phyloP scores from a whole-genome alignment of 2,113 vertebrate species.

The Eulemur macaco region DNA sequence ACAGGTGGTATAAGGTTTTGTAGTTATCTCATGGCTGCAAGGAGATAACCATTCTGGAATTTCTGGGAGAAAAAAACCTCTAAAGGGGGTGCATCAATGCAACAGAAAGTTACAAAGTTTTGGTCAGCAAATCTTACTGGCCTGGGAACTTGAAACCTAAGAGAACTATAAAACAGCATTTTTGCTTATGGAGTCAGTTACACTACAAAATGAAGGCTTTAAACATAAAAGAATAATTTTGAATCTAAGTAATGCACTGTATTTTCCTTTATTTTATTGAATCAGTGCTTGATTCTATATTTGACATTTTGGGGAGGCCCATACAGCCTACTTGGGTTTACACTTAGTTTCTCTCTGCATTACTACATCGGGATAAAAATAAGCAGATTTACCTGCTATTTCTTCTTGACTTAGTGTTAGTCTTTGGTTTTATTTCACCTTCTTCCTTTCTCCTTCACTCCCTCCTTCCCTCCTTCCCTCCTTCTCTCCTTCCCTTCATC shows the following conservation, averaged over 20 bases:
- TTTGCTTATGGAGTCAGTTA: too few species aligned
- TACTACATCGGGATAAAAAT: background rate
- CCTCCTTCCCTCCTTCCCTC: too few species aligned
- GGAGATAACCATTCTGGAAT: too few species aligned
- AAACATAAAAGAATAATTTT: background rate
- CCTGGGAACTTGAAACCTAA: too few species aligned
- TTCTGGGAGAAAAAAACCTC: too few species aligned
- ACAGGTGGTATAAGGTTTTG: too few species aligned
- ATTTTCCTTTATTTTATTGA: background rate
- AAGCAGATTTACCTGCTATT: background rate
- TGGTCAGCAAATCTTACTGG: too few species aligned
- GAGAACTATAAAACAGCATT: too few species aligned
- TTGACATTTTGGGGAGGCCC: background rate
- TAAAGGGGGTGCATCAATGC: too few species aligned
- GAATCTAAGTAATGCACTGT: background rate
- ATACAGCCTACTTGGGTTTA: background rate
- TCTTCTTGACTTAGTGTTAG: background rate
- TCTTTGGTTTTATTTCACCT: background rate
- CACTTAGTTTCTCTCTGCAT: background rate
- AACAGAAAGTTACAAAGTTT: too few species aligned
- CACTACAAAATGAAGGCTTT: background rate
- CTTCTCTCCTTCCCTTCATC: fast-evolving
- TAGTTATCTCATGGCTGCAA: too few species aligned
- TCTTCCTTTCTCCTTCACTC: too few species aligned
- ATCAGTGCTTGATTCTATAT: background rate